These are phyloP conservation scores for Eulithis prunata DNA, from an alignment of 2,888 invertebrate species.

Conservation along the genomic window DNA sequence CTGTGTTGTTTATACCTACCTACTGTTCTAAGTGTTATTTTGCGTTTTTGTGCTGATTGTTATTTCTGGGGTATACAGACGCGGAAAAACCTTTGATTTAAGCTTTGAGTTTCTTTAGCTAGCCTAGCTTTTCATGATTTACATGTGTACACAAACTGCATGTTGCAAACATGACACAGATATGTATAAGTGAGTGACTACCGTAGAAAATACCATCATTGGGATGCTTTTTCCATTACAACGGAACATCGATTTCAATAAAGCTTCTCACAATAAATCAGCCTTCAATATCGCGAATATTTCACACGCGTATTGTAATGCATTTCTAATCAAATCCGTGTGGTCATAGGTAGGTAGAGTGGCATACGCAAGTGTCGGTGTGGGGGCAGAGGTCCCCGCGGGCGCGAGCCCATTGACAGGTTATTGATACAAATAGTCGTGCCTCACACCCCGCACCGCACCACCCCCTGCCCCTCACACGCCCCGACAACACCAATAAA, in stretches of 20 bases:
- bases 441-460: conserved; percentile 61
- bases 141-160: too few relatives aligned
- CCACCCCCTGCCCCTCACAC: conserved; percentile 51
- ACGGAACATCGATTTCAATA: conserved; percentile 24
- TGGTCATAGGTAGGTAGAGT: conserved; percentile 57
- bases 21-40: conserved; percentile 40
- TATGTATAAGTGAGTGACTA: too few relatives aligned
- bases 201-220: conserved; percentile 5
- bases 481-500: conserved; percentile 83
- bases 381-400: conserved; percentile 69
- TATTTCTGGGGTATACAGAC: background rate
- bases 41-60: conserved; percentile 15
- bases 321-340: conserved; percentile 79
- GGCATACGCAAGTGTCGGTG: conserved; percentile 63
- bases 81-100: too few relatives aligned
- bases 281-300: conserved; percentile 36
- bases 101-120: too few relatives aligned
- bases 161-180: too few relatives aligned
- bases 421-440: conserved; percentile 83
- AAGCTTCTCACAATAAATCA: conserved; percentile 32
- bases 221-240: conserved; percentile 23
- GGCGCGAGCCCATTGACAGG: conserved; percentile 83
- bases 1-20: conserved; percentile 31
- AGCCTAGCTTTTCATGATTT: too few relatives aligned
- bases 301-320: conserved; percentile 71